Base-by-base conservation (phyloP, 2,797 vertebrate species). In the Enteromius treurensis region DNA sequence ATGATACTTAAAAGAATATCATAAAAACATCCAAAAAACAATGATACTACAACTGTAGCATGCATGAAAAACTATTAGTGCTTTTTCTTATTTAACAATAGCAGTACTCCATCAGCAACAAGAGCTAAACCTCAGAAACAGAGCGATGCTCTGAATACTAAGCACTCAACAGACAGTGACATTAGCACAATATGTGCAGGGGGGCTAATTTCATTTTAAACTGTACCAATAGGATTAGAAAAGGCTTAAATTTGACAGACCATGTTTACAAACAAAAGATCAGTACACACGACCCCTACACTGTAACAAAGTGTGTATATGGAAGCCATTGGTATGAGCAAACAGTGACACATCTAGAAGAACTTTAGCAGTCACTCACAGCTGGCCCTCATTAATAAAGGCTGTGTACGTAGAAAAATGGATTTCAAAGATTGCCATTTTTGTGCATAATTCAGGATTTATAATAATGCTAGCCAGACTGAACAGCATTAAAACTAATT, bases 261-360 rank as follows among this genome's bases (percentile, higher is more conserved):
- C 40, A 78, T 32, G 58, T 65, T 78, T 78, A 65, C 58, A 78
- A 78, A 65, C 26, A 78, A 65, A 78, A 78, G 19, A 58, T 13
- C 60, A 64, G 17, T n/a, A 78, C 40, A 34, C 26, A 47, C 0
- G 1, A 65, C 26, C 19, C 9, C n/a, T 65, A 40, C 23, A 45
- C 55, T 60, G 4, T 65, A 17, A 78, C 42, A 49, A 45, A 64
- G 11, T 15, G 42, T 47, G 40, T 49, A 19, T 49, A 47, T 5
- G 11, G 23, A 65, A 49, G 76, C 42, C 19, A 62, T 62, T 51
- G 32, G 51, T 32, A 55, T 23, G 73, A 55, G 32, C 32, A 76
- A 76, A 76, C 51, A 58, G 32, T 58, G 74, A 60, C n/a, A 45
- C 75, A 77, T 77, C 55, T 60, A 55, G 75, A 77, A 29, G 17